Conservation (phyloP, 2,797 vertebrate species). For the Rhadinocentrus ornatus region DNA sequence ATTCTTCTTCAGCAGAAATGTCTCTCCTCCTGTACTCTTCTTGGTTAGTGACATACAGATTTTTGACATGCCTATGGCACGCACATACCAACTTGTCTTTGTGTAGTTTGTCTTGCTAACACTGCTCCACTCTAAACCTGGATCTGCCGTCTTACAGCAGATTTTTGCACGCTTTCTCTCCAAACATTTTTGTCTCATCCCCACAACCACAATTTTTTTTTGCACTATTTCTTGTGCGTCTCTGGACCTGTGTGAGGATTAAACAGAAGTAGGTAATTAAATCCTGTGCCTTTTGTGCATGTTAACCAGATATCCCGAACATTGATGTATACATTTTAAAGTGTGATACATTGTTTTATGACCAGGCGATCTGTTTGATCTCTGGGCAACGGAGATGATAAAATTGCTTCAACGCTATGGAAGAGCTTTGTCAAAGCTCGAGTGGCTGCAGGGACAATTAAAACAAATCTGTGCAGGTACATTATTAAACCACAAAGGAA, state of each 20-base stretch:
- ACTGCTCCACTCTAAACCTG: conserved; percentile 11
- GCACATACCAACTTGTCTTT: conserved; percentile 19
- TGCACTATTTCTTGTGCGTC: conserved; percentile 12
- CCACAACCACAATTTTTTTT: conserved; percentile 9
- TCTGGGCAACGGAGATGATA: conserved; percentile 2
- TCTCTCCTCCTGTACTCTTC: conserved; percentile 42
- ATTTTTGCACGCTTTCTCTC: conserved; percentile 53
- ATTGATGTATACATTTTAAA: not conserved
- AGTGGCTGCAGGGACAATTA: conserved; percentile 20
- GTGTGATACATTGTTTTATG: conserved; percentile 29
- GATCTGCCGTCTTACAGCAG: conserved; percentile 39
- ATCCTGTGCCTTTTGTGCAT: conserved; percentile 19
- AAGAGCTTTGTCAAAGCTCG: not conserved
- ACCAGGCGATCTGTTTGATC: not conserved
- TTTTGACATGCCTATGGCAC: conserved; percentile 45
- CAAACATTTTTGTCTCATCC: conserved; percentile 32
- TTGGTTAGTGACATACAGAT: conserved; percentile 37
- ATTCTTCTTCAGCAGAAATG: conserved; percentile 27
- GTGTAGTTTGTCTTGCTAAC: conserved; percentile 45
- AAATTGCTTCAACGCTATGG: conserved; percentile 1
- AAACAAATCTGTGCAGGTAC: conserved; percentile 32
- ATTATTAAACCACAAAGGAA: conserved; percentile 44
- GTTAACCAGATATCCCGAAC: conserved; percentile 26
- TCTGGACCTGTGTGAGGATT: not conserved
- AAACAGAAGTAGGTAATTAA: not conserved